A percentile compares a stretch with the other conserved stretches of the same genome.
phyloP scores from a whole-genome alignment of 2,797 vertebrate genomes.

The Sparus aurata region DNA sequence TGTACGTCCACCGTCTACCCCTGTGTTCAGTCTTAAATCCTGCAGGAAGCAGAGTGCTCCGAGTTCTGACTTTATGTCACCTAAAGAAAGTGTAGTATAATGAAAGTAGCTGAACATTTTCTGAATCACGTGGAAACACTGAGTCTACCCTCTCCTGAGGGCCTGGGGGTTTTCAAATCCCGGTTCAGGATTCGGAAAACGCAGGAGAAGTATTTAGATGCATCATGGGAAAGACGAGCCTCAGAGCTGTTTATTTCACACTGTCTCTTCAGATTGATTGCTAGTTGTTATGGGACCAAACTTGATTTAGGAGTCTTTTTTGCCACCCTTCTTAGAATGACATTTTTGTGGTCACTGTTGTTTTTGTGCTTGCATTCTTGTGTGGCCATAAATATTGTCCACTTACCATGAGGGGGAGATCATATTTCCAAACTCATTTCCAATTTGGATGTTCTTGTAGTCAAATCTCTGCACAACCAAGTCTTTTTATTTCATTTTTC shows the following conservation, averaged over 20 bases:
- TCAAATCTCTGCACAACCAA: neutral
- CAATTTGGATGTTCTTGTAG: neutral
- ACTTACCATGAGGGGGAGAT: neutral
- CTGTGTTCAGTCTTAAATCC: neutral
- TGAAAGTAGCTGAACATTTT: neutral
- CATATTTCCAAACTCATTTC: neutral
- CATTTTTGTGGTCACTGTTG: slow-evolving; percentile 43
- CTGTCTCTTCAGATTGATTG: slow-evolving; percentile 18
- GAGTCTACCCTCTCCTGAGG: neutral
- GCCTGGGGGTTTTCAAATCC: neutral
- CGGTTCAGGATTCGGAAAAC: neutral
- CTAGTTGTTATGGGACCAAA: slow-evolving; percentile 10
- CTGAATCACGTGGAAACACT: neutral
- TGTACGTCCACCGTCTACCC: slow-evolving; percentile 82
- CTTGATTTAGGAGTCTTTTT: slow-evolving; percentile 36
- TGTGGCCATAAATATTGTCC: slow-evolving; percentile 17
- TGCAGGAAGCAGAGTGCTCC: neutral
- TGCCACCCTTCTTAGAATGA: slow-evolving; percentile 16
- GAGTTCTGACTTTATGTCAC: neutral
- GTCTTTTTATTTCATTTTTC: too few relatives aligned
- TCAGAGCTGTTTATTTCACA: slow-evolving; percentile 31
- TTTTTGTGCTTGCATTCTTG: slow-evolving; percentile 29
- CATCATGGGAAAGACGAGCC: slow-evolving; percentile 11
- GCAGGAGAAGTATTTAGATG: neutral
- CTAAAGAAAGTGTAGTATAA: too few relatives aligned